Evolutionary conservation across 2,888 invertebrate genomes (phyloP).

Genomic region (Eupithecia pulchellata): DNA sequence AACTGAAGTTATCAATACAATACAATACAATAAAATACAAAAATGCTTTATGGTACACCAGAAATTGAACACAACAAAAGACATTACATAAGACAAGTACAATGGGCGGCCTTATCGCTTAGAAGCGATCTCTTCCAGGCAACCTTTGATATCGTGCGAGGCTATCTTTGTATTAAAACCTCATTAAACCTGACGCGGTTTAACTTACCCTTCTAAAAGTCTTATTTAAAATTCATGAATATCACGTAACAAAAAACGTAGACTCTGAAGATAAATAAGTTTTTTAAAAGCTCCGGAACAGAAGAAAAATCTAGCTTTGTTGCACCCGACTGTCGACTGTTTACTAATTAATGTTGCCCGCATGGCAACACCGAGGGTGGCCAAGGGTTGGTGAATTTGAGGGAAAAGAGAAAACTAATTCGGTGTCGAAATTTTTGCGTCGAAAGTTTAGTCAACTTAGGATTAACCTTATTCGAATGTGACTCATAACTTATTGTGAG

Average conservation of each 20-base stretch:
- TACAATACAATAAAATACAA: too few relatives aligned
- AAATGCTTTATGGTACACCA: too few relatives aligned
- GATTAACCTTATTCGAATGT: neutral
- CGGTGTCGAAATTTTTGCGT: neutral
- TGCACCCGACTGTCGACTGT: conserved; percentile 73
- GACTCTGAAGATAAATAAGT: conserved; percentile 54
- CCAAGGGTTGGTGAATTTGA: conserved; percentile 42
- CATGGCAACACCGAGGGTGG: conserved; percentile 64
- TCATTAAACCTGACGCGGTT: conserved; percentile 43
- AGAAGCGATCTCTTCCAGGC: too few relatives aligned
- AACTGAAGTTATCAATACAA: neutral
- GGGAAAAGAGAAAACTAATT: neutral
- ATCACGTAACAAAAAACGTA: conserved; percentile 55
- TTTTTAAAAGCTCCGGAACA: conserved; percentile 53
- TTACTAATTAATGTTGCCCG: conserved; percentile 82
- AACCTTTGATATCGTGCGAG: too few relatives aligned
- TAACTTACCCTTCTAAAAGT: conserved; percentile 56
- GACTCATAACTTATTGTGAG: too few relatives aligned
- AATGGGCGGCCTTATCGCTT: too few relatives aligned
- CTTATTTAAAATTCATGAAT: conserved; percentile 55
- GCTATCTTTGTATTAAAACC: conserved; percentile 22
- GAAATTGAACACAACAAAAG: too few relatives aligned
- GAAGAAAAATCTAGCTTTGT: conserved; percentile 73
- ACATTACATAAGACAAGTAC: too few relatives aligned
- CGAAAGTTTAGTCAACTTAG: neutral